Evolutionary conservation across 2,797 vertebrate species (phyloP).

Genomic region (Intellagama lesueurii): DNA sequence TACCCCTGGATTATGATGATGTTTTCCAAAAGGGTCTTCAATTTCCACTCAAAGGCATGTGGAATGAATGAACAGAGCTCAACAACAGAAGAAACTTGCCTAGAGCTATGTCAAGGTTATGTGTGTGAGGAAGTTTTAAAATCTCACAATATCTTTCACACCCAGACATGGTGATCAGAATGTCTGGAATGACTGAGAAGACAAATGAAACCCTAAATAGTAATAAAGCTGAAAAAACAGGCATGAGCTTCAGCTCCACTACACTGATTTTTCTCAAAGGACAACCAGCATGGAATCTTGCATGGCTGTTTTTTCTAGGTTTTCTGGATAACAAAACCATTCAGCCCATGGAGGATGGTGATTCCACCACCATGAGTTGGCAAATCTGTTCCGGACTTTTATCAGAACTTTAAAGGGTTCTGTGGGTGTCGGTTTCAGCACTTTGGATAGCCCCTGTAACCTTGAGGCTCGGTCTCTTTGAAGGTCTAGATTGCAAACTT

Average conservation of each 20-base stretch:
- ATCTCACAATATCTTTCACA: conserved; percentile 44
- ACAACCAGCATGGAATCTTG: background rate
- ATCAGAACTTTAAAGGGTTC: too few relatives aligned
- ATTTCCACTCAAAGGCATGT: conserved; percentile 52
- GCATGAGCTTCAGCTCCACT: conserved; percentile 25
- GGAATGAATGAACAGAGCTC: conserved; percentile 39
- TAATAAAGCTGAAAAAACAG: conserved; percentile 72
- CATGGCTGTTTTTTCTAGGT: conserved; percentile 12
- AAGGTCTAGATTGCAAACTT: background rate
- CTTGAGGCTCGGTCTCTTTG: background rate
- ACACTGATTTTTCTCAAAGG: conserved; percentile 60
- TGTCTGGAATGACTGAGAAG: conserved; percentile 70
- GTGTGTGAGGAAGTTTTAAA: conserved; percentile 6
- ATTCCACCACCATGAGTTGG: too few relatives aligned
- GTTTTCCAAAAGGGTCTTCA: conserved; percentile 8
- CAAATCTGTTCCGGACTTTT: too few relatives aligned
- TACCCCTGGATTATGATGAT: background rate
- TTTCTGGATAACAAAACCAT: background rate
- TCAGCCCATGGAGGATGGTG: conserved; percentile 17
- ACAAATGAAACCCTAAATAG: conserved; percentile 71
- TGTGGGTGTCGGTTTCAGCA: too few relatives aligned
- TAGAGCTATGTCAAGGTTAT: conserved; percentile 35
- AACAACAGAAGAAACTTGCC: conserved; percentile 55
- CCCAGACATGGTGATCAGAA: conserved; percentile 10
- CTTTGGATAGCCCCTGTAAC: too few relatives aligned